These are phyloP conservation scores for Lottia gigantea DNA, from an alignment of 2,888 invertebrate species.

Conservation along the genomic window DNA sequence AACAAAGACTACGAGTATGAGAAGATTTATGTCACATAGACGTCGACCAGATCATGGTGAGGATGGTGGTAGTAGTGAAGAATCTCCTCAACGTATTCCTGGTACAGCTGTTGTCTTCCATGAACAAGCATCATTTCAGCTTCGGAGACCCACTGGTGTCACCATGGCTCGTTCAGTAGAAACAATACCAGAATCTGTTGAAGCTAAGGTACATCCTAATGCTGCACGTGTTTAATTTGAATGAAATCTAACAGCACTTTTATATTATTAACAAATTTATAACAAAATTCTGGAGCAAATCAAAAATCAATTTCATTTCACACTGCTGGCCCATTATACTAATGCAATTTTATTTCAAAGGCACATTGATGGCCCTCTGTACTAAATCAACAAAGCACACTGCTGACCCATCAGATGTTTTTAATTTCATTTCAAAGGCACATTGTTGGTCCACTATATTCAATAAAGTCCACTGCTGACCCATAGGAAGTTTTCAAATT, in stretches of 20 bases:
- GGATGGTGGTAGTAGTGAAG: conserved; percentile 46
- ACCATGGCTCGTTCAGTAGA: conserved; percentile 51
- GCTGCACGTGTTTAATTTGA: conserved; percentile 28
- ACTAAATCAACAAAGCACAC: no score
- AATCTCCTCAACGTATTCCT: conserved; percentile 36
- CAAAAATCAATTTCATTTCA: no score
- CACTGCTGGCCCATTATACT: no score
- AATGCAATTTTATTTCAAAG: no score
- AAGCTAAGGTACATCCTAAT: conserved; percentile 46
- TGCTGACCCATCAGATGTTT: no score
- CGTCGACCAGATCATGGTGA: conserved; percentile 36
- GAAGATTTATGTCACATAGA: conserved; percentile 43
- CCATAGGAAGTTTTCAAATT: no score
- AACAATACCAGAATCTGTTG: conserved; percentile 50
- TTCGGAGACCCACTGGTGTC: conserved; percentile 25
- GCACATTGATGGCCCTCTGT: no score
- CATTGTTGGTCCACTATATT: no score
- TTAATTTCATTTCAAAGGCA: no score
- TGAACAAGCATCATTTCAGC: conserved; percentile 32
- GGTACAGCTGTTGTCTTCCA: conserved; percentile 35
- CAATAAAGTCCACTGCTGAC: no score
- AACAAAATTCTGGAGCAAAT: no score
- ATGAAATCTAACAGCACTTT: background rate
- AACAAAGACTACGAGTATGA: conserved; percentile 51
- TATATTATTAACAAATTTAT: no score